These are phyloP conservation scores for Seriola rivoliana DNA, from an alignment of 2,113 vertebrate genomes.

Conservation along the genomic window DNA sequence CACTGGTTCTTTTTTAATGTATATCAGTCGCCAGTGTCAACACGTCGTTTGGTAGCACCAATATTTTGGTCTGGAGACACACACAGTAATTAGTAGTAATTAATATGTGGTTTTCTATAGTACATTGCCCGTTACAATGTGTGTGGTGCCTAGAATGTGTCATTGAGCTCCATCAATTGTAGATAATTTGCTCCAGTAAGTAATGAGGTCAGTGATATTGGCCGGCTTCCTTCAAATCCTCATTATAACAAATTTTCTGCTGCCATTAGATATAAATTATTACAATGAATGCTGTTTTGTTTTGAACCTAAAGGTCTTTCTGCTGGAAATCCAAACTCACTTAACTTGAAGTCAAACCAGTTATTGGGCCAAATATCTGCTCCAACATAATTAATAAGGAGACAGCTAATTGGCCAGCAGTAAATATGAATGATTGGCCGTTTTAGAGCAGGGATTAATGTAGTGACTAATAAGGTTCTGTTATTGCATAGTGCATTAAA, in stretches of 20 bases:
- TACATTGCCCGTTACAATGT: slow-evolving; percentile 30
- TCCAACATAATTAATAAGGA: slow-evolving; percentile 37
- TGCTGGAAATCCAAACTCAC: not conserved
- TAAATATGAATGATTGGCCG: slow-evolving; percentile 26
- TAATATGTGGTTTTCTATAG: slow-evolving; percentile 47
- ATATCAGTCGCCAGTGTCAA: slow-evolving; percentile 5
- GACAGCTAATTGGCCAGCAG: slow-evolving; percentile 1
- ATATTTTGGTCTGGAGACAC: slow-evolving; percentile 31
- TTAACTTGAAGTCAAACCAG: slow-evolving; percentile 21
- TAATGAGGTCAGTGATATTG: slow-evolving; percentile 57
- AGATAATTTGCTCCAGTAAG: slow-evolving; percentile 43
- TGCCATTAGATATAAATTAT: not conserved
- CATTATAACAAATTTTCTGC: slow-evolving; percentile 17
- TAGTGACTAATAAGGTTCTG: slow-evolving; percentile 8
- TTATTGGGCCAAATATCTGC: slow-evolving; percentile 17
- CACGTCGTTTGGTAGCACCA: slow-evolving; percentile 28
- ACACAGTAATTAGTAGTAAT: slow-evolving; percentile 39
- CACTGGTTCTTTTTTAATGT: slow-evolving; percentile 5
- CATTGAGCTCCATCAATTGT: slow-evolving; percentile 54
- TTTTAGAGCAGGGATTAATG: slow-evolving; percentile 28
- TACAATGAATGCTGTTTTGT: not conserved
- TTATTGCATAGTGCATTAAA: slow-evolving; percentile 15
- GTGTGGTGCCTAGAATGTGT: slow-evolving; percentile 51
- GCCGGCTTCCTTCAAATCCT: slow-evolving; percentile 30
- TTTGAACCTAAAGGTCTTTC: slow-evolving; percentile 5